Evolutionary conservation across 2,888 invertebrate genomes (phyloP), one percentile per base, ranked within the genome.

Genomic region (Drosophila colorata): DNA sequence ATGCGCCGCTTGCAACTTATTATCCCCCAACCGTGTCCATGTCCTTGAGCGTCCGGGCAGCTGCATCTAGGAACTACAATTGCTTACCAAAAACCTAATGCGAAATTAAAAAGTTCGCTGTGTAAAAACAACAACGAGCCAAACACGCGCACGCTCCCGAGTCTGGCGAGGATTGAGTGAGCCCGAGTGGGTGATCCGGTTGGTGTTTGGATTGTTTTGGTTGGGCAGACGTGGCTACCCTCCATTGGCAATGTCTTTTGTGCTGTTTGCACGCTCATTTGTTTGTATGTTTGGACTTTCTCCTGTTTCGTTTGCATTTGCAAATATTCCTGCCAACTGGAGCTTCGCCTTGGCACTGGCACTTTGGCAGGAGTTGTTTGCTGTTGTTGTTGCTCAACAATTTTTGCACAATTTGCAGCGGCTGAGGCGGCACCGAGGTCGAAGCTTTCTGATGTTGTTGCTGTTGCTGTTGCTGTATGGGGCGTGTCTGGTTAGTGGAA

Each of bases 241-340:
- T 53, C 48, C 71, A 51, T 67, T 69, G 47, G 58, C 66, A 61
- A 56, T 81, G 69, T 75, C 75, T 81, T 79, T 65, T 69, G 71
- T 78, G 69, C 75, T 90, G 90, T 90, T 91, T 89, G 87, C 89
- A 83, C 90, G 88, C 90, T 89, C 90, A 90, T 90, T 91, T 90
- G 90, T 89, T 91, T 90, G 88, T 87, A 77, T 90, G 82, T 90
- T 91, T 90, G 89, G 89, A 91, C 91, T 90, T 90, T 90, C 90
- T 90, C 90, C 84, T 89, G 87, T 90, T 90, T 90, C 90, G 91
- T 91, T 90, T 90, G 89, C 90, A 90, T 90, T 88, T 72, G 90
- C 87, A 90, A 89, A 90, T 90, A 89, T 90, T 87, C 87, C 87
- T 83, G 86, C 33, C 67, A 66, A 63, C 49, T 61, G 70, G 63